Conservation (phyloP, 2,797 vertebrate genomes). For the Hyperoplus lanceolatus region DNA sequence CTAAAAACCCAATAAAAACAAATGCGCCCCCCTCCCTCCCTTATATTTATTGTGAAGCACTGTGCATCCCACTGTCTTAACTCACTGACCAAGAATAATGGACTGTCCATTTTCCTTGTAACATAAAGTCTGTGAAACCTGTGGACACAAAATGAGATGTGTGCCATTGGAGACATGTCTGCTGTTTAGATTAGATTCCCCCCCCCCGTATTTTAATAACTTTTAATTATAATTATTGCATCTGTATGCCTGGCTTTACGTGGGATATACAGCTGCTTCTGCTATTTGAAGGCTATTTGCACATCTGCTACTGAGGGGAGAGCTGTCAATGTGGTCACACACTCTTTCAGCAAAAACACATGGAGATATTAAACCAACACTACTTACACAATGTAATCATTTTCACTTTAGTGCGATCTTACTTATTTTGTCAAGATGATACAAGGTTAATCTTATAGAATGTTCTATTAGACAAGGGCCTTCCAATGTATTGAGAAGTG, state of each 20-base stretch:
- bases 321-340: conserved; percentile 8
- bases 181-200: background rate
- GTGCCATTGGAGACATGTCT: background rate
- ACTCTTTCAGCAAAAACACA: conserved; percentile 17
- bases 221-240: background rate
- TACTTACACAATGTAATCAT: background rate
- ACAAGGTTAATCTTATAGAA: background rate
- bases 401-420: background rate
- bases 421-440: background rate
- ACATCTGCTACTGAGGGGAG: conserved; percentile 7
- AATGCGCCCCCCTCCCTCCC: too few relatives aligned
- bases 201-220: background rate
- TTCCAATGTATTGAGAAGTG: background rate
- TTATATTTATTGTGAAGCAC: background rate
- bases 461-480: background rate
- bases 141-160: too few relatives aligned
- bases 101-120: background rate
- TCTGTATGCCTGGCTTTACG: conserved; percentile 4
- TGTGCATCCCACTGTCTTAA: background rate
- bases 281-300: conserved; percentile 16
- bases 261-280: conserved; percentile 11
- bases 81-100: conserved; percentile 1
- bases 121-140: too few relatives aligned
- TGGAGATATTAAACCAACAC: conserved; percentile 4
- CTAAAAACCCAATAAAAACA: background rate